These are phyloP conservation scores for Litocranius walleri DNA, from an alignment of 2,113 vertebrate species.

Conservation along the genomic window DNA sequence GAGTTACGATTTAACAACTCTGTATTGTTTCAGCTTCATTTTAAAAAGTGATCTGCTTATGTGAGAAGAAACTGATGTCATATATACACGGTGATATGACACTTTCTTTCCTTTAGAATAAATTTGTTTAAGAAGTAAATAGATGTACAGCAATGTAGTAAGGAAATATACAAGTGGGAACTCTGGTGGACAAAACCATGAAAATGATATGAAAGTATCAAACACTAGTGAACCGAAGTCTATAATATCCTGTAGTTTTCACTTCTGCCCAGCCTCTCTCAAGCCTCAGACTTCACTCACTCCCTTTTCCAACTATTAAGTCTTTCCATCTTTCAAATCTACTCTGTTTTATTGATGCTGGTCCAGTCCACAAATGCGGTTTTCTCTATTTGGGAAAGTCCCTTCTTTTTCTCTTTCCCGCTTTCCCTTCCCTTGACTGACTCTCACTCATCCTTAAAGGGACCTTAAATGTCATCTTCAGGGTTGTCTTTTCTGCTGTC, in stretches of 20 bases:
- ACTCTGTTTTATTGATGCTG: neutral
- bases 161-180: neutral
- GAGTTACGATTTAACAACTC: neutral
- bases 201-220: neutral
- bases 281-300: neutral
- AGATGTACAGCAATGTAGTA: neutral
- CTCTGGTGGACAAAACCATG: neutral
- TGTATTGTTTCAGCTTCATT: neutral
- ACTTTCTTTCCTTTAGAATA: neutral
- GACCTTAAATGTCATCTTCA: neutral
- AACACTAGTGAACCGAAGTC: neutral
- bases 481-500: neutral
- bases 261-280: accelerated
- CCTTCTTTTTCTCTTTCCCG: neutral
- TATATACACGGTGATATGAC: neutral
- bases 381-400: neutral
- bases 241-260: neutral
- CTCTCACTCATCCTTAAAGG: neutral
- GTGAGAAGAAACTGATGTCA: neutral
- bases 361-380: neutral
- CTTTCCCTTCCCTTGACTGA: neutral
- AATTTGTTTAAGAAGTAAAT: neutral
- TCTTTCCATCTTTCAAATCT: neutral
- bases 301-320: neutral
- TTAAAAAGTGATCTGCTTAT: neutral